Evolutionary conservation across 2,888 invertebrate genomes (phyloP), one percentile per base, ranked within the genome.

Genomic region (Patella depressa): DNA sequence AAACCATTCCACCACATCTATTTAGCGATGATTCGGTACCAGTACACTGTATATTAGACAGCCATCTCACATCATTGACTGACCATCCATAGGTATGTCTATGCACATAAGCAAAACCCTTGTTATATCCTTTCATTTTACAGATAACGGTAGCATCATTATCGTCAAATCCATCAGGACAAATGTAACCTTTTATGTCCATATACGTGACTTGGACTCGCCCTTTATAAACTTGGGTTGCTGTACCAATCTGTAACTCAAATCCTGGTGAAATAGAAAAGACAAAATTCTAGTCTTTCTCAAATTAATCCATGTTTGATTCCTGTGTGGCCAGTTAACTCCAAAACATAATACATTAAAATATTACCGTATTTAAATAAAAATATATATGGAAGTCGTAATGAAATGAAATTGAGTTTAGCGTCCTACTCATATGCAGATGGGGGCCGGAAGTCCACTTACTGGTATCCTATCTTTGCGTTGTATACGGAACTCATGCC

Each of bases 101-200:
- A 65, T 76, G 69, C 24, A 54, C 71, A 72, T 84, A 85, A 15
- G 86, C 83, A 59, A 85, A 83, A 4, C 88, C 88, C 17, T 82
- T 86, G 15, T 80, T 81, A 77, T 82, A 87, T 17, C 84, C 84
- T 19, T 82, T 76, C 74, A 87, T 86, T 59, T 84, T 74, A 78
- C 88, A 88, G 24, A 88, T 81, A 7, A 87, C 85, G 54, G 78
- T 85, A 15, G 87, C 87, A 54, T 85, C 88, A n/a, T 84, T 82
- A 74, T 85, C 82, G 74, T 86, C 85, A 77, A 88, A 84, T 7
- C 84, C 82, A 76, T 87, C 83, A 12, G 84, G 83, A 79, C 87
- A 87, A 12, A 87, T 83, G 29, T 83, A 81, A 34, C 86, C 86
- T 83, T 81, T 82, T 59, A 85, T 83, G 45, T 84, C 85, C 72